Evolutionary conservation across 1,140 invertebrate species (phyloP).

Genomic region (Caenorhabditis brenneri): DNA sequence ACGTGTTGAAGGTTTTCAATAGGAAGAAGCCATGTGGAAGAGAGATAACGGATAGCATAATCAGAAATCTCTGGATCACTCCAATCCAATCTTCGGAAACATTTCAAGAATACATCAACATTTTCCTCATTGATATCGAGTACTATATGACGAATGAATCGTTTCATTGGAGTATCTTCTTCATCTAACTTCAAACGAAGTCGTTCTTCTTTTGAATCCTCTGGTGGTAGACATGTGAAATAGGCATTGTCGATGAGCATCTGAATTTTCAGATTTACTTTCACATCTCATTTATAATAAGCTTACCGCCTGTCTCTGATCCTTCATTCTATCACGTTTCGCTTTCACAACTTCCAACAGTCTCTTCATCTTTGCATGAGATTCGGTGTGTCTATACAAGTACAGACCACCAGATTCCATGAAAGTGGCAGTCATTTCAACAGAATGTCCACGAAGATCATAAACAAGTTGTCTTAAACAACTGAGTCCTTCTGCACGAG

Average conservation of each 20-base stretch:
- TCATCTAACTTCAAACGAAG: conserved; percentile 21
- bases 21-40: conserved; percentile 52
- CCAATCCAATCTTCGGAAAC: conserved; percentile 38
- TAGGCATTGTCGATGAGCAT: conserved; percentile 57
- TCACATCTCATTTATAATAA: conserved; percentile 41
- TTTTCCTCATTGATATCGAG: conserved; percentile 5
- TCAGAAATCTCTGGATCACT: conserved; percentile 40
- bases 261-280: conserved; percentile 31
- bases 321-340: conserved; percentile 56
- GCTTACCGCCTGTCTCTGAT: conserved; percentile 45
- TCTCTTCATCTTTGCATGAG: conserved; percentile 55
- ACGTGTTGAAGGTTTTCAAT: conserved; percentile 34
- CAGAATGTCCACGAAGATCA: conserved; percentile 48
- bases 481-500: conserved; percentile 53
- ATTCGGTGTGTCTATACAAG: conserved; percentile 52
- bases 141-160: conserved; percentile 43
- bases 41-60: conserved; percentile 44
- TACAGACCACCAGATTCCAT: conserved; percentile 48
- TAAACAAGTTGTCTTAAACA: conserved; percentile 55
- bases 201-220: conserved; percentile 40
- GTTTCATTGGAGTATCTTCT: conserved; percentile 47
- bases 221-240: conserved; percentile 53
- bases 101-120: conserved; percentile 20
- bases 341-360: conserved; percentile 54
- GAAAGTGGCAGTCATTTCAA: conserved; percentile 51